Base-by-base conservation (phyloP, 2,113 vertebrate species). In the Heliornis fulica region DNA sequence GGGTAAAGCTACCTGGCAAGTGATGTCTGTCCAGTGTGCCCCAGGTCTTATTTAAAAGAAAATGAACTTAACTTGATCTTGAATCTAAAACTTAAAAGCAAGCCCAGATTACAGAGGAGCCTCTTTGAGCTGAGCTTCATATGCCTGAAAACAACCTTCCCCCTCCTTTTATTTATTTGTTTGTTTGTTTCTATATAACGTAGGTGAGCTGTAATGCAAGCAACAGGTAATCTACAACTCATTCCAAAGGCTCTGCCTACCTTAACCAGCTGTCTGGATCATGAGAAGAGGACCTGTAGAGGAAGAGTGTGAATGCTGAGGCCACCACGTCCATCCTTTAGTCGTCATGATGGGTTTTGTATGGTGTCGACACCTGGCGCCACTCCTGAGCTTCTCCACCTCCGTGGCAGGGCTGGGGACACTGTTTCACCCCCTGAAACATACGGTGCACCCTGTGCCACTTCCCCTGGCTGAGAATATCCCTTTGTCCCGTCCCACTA, bases 361-460 rank as follows among this genome's bases (percentile, higher is more conserved):
- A 32, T 0, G 3, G 19, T 68, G 90, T 68, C 29, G 40, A 68
- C 76, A 22, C 8, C 34, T 60, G 59, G 51, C 28, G 17, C 15
- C 1, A 0, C 57, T 84, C 18, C 56, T n/a, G 51, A 32, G 15
- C 19, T 43, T 14, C 28, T 50, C 19, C 32, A 66, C 66, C 36
- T 59, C 14, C 9, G 18, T 31, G 22, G 34, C 0, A 0, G 15
- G 14, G 18, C 23, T 34, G 54, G 15, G 36, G 36, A 40, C 18
- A 20, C 6, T 23, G 23, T 36, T 36, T 63, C 32, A 54, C 13
- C 8, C 36, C 11, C 36, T 3, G 31, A 60, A 29, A 7, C 1
- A 0, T 26, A 13, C 1, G 0, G 22, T 19, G 32, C 2, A 0
- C 43, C 32, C 36, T n/a, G 56, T 19, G 41, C 71, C 14, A 3